A percentile compares a stretch with the other conserved stretches of the same genome.
phyloP scores from a whole-genome alignment of 2,797 vertebrate genomes.

The Scolopax bukidnonensis region DNA sequence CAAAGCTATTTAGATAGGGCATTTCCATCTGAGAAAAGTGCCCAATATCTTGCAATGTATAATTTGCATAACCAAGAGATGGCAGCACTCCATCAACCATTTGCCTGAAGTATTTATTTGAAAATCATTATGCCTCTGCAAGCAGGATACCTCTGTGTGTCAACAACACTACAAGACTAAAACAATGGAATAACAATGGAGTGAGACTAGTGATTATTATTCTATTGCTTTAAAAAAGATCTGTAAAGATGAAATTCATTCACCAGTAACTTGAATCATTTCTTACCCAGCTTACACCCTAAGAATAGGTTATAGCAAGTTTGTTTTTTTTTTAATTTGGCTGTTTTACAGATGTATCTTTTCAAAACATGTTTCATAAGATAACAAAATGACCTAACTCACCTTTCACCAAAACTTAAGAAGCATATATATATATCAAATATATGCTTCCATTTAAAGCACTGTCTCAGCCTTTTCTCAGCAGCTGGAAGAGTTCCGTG shows the following conservation, averaged over 20 bases:
- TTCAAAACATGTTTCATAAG: neutral
- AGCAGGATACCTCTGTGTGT: neutral
- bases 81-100: slow-evolving; percentile 70
- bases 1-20: neutral
- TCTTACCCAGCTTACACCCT: neutral
- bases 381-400: neutral
- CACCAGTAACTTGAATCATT: neutral
- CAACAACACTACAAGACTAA: neutral
- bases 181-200: slow-evolving; percentile 12
- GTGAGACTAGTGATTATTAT: neutral
- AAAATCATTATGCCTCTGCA: neutral
- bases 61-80: slow-evolving; percentile 76
- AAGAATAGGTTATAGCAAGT: neutral
- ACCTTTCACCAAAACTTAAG: neutral
- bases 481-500: neutral
- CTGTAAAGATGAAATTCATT: slow-evolving; percentile 37
- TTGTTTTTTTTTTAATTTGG: neutral
- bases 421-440: neutral
- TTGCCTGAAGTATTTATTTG: slow-evolving; percentile 13
- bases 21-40: slow-evolving; percentile 8
- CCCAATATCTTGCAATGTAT: neutral
- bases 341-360: neutral
- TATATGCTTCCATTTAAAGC: neutral
- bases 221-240: slow-evolving; percentile 24
- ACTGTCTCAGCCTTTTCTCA: neutral